Evolutionary conservation across 2,797 vertebrate genomes (phyloP).

Genomic region (Spheniscus humboldti): DNA sequence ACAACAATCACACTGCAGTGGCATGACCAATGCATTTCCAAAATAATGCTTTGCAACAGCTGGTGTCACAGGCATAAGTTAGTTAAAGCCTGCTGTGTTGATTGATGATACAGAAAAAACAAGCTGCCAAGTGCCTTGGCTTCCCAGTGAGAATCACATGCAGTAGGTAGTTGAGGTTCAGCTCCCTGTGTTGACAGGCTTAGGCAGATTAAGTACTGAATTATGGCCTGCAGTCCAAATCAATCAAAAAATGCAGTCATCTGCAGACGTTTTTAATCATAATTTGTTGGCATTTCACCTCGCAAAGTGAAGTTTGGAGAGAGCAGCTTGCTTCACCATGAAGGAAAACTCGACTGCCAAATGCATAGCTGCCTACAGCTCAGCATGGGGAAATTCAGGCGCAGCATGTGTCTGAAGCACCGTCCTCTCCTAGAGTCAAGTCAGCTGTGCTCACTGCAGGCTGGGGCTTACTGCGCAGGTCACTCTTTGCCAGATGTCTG

Average conservation of each 20-base stretch:
- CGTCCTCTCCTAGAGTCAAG: not conserved
- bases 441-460: rapidly evolving
- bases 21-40: not conserved
- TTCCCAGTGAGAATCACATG: not conserved
- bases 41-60: not conserved
- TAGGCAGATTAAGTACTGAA: not conserved
- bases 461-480: not conserved
- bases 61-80: not conserved
- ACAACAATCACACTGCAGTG: not conserved
- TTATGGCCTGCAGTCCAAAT: not conserved
- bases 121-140: not conserved
- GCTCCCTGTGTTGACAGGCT: not conserved
- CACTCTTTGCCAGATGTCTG: not conserved
- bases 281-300: not conserved
- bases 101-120: not conserved
- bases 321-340: not conserved
- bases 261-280: constrained; percentile 17
- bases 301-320: not conserved
- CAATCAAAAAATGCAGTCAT: not conserved
- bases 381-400: not conserved
- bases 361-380: not conserved
- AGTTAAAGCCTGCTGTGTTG: not conserved
- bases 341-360: not conserved
- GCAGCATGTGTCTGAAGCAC: rapidly evolving
- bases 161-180: not conserved